phyloP scores from a whole-genome alignment of 2,888 invertebrate species.

The Eremobia ochroleuca region DNA sequence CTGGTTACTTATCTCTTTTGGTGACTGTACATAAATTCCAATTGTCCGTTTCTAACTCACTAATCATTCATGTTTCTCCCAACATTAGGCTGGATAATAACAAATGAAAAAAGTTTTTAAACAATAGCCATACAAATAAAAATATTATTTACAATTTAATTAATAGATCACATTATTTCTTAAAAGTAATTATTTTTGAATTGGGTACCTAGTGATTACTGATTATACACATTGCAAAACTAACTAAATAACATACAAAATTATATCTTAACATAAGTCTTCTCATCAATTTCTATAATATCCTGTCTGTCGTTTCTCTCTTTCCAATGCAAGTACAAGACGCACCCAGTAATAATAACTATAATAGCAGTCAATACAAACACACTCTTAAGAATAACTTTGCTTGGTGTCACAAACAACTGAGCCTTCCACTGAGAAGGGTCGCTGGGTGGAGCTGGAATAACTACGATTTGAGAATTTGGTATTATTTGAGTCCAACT shows the following conservation, averaged over 20 bases:
- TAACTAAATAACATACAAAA: conserved; percentile 8
- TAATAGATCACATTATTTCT: conserved; percentile 31
- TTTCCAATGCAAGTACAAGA: conserved; percentile 96
- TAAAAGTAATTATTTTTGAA: conserved; percentile 17
- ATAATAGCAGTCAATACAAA: conserved; percentile 97
- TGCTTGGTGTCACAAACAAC: conserved; percentile 98
- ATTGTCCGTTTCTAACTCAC: background rate
- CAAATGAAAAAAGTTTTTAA: background rate
- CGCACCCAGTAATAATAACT: conserved; percentile 95
- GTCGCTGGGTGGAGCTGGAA: conserved; percentile 95
- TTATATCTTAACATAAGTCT: conserved; percentile 86
- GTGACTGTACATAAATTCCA: background rate
- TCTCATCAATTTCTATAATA: conserved; percentile 87
- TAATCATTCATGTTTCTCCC: background rate
- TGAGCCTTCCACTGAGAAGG: conserved; percentile 97
- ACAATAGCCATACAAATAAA: background rate
- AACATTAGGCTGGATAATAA: background rate
- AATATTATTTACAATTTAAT: background rate
- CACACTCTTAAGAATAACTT: conserved; percentile 97
- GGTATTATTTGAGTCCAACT: conserved; percentile 98
- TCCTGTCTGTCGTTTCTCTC: conserved; percentile 92
- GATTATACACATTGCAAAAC: conserved; percentile 7
- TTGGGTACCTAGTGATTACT: conserved; percentile 27
- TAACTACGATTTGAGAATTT: conserved; percentile 99
- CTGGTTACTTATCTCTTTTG: too few species aligned